Percentiles rank a stretch among this genome's conserved stretches.
These are phyloP conservation scores for Aplochiton taeniatus DNA, from an alignment of 2,797 vertebrate species.

Conservation along the genomic window DNA sequence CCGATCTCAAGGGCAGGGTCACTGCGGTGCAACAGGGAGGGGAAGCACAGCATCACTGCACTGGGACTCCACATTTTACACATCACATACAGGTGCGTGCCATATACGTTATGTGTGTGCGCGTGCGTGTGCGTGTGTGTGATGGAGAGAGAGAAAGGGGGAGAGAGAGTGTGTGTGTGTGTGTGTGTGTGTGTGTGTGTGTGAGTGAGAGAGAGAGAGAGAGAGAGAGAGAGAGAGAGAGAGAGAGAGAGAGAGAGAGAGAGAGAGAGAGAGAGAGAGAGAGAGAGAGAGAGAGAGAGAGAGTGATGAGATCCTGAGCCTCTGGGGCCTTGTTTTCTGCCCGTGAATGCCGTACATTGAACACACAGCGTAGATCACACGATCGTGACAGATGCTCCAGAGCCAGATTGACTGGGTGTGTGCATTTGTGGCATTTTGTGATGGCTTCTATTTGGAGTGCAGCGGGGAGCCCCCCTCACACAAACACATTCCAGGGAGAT, in stretches of 20 bases:
- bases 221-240: neutral
- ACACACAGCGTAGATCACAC: too few species aligned
- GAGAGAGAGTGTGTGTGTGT: neutral
- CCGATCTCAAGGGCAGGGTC: slow-evolving; percentile 83
- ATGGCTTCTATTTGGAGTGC: neutral
- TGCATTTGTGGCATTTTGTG: neutral
- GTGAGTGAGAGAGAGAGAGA: neutral
- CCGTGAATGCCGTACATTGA: too few species aligned
- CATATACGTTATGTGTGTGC: neutral
- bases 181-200: neutral
- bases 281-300: too few species aligned
- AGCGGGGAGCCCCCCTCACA: neutral
- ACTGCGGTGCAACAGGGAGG: slow-evolving; percentile 61
- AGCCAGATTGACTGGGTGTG: slow-evolving; percentile 1
- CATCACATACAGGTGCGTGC: too few species aligned
- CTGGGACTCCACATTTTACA: too few species aligned
- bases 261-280: too few species aligned
- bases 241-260: too few species aligned
- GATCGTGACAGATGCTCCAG: too few species aligned
- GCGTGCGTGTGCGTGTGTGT: slow-evolving; percentile 6
- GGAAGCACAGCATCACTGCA: too few species aligned
- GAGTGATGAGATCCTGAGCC: too few species aligned
- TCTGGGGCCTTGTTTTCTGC: too few species aligned
- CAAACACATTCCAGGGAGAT: slow-evolving; percentile 52
- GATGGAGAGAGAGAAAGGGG: neutral